Evolutionary conservation across 2,888 invertebrate genomes (phyloP).

Genomic region (Celastrina argiolus): DNA sequence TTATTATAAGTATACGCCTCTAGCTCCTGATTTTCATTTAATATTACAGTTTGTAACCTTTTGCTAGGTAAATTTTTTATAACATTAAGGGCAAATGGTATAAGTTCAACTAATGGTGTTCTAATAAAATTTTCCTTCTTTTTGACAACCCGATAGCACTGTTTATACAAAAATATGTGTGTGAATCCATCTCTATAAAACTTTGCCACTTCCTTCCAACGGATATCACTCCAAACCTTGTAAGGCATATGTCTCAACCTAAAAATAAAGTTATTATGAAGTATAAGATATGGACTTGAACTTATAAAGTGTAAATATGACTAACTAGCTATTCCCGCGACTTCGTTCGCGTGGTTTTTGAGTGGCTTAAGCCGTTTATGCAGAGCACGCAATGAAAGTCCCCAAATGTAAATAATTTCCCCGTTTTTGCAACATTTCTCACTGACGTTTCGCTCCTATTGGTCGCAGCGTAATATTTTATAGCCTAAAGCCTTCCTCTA

Average conservation of each 20-base stretch:
- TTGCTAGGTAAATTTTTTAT: constrained; percentile 38
- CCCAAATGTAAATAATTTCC: no score
- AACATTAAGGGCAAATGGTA: constrained; percentile 41
- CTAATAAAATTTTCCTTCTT: constrained; percentile 39
- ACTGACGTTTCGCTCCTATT: no score
- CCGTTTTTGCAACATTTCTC: no score
- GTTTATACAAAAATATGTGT: constrained; percentile 46
- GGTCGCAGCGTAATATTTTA: no score
- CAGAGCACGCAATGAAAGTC: no score
- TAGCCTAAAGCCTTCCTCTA: no score
- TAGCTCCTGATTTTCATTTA: constrained; percentile 46
- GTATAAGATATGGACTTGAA: no score
- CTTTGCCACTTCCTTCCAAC: constrained; percentile 54
- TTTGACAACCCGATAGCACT: constrained; percentile 35
- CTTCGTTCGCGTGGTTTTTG: no score
- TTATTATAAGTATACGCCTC: constrained; percentile 38
- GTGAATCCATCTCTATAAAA: constrained; percentile 58
- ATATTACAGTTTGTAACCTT: constrained; percentile 47
- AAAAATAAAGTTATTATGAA: no score
- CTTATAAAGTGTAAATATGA: no score
- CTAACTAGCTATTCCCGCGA: no score
- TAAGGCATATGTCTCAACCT: constrained; percentile 49
- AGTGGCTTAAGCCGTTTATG: no score
- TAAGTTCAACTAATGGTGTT: constrained; percentile 44
- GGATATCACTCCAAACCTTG: constrained; percentile 58